phyloP scores from a whole-genome alignment of 2,113 vertebrate genomes.

The Macquaria ambigua region DNA sequence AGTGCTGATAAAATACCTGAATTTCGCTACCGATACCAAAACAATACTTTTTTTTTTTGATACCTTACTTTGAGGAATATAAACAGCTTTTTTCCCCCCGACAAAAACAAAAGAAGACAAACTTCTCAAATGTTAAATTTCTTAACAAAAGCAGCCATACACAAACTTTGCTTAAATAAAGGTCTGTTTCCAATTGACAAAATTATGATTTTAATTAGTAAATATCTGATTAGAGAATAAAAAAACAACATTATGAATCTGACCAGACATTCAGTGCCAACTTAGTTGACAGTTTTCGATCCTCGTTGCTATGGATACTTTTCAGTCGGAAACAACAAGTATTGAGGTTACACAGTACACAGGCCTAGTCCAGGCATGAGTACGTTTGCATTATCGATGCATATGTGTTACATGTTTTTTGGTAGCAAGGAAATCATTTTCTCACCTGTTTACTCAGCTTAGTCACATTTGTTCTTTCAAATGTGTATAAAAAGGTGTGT shows the following conservation, averaged over 20 bases:
- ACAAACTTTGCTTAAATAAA: not conserved
- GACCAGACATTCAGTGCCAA: not conserved
- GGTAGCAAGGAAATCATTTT: not conserved
- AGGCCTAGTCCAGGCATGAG: not conserved
- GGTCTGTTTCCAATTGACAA: not conserved
- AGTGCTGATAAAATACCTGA: not conserved
- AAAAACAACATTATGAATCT: not conserved
- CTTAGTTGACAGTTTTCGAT: not conserved
- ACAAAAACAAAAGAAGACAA: not conserved
- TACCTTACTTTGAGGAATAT: not conserved
- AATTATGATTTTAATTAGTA: not conserved
- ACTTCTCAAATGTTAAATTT: not conserved
- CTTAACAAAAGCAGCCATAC: not conserved
- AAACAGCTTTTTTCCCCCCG: not conserved
- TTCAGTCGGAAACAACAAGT: not conserved
- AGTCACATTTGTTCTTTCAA: conserved; percentile 1
- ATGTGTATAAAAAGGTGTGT: not conserved
- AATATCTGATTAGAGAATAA: not conserved
- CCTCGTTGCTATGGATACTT: not conserved
- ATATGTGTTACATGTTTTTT: not conserved
- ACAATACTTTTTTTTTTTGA: not conserved
- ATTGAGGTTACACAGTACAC: not conserved
- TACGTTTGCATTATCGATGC: not conserved
- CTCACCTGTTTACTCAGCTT: not conserved
- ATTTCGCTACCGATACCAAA: not conserved